A percentile compares a stretch with the other conserved stretches of the same genome.
phyloP scores from a whole-genome alignment of 1,140 invertebrate genomes.

The Ips nitidus region DNA sequence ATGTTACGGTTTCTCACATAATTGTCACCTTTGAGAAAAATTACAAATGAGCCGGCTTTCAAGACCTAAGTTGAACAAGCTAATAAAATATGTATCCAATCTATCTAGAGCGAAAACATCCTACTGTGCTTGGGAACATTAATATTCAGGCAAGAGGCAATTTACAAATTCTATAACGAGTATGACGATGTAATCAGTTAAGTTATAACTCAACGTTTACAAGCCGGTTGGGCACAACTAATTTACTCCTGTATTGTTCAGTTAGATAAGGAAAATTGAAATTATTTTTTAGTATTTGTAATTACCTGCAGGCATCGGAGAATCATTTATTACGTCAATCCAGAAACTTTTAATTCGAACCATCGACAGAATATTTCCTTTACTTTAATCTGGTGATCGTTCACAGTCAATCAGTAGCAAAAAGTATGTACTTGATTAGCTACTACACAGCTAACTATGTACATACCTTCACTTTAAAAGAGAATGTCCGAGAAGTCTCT shows the following conservation, averaged over 20 bases:
- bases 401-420: too few relatives aligned
- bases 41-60: not conserved
- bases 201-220: conserved; percentile 1
- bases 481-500: not conserved
- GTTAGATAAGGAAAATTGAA: conserved; percentile 1
- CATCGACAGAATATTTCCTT: too few relatives aligned
- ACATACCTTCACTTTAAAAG: not conserved
- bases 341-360: too few relatives aligned
- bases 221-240: not conserved
- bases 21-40: not conserved
- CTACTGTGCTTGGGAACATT: conserved; percentile 27
- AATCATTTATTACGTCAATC: too few relatives aligned
- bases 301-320: too few relatives aligned
- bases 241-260: not conserved
- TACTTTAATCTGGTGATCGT: too few relatives aligned
- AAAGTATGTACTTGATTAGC: too few relatives aligned
- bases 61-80: not conserved
- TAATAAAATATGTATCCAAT: conserved; percentile 18
- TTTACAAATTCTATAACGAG: conserved; percentile 29
- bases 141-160: conserved; percentile 27
- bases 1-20: not conserved
- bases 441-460: too few relatives aligned
- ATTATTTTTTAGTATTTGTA: not conserved
- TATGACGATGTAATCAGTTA: conserved; percentile 26
- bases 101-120: conserved; percentile 26